Base-by-base conservation (phyloP, 2,888 invertebrate species). In the Tortrix viridana region DNA sequence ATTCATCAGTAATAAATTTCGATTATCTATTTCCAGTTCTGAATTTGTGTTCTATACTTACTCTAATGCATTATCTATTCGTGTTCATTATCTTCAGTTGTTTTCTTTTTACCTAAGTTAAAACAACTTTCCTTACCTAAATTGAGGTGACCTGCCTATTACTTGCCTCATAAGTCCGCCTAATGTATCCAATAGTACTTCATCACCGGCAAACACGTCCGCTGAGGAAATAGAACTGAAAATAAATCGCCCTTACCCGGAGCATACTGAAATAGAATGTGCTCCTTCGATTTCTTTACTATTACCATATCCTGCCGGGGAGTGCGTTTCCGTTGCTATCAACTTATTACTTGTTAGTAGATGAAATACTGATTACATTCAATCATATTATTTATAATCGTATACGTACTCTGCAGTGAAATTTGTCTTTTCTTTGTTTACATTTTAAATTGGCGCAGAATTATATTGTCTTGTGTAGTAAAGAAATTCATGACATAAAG, bases 161-260 rank as follows among this genome's bases (percentile, higher is more conserved):
- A 58, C 52, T 63, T 63, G 63, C 52, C 57, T 63, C 62, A 56
- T 69, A 69, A 71, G 69, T 67, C 65, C 64, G 71, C 74, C 69
- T 73, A 75, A 79, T 75, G 70, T 72, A 74, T 76, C 72, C 72
- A 71, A 76, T 74, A 77, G 77, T 75, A 75, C 73, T 73, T 74
- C 71, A 74, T 73, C 73, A 71, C 74, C 65, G 50, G 60, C 67
- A 66, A 53, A 53, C 69, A 70, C 75, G 79, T 80, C 81, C 85
- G 77, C 69, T 81, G 77, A 89, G 90, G 89, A 91, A 90, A 89
- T 87, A 85, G 85, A 80, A 80, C 87, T 86, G 81, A 84, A 89
- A 90, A 90, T 90, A 91, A 89, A 89, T 88, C 87, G 84, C 88
- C 85, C 88, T 87, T 87, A 84, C 85, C 77, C 78, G 75, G 81